Percentiles rank a stretch among this genome's conserved stretches.
phyloP scores from a whole-genome alignment of 2,888 invertebrate genomes.

The Dermolepida albohirtum region DNA sequence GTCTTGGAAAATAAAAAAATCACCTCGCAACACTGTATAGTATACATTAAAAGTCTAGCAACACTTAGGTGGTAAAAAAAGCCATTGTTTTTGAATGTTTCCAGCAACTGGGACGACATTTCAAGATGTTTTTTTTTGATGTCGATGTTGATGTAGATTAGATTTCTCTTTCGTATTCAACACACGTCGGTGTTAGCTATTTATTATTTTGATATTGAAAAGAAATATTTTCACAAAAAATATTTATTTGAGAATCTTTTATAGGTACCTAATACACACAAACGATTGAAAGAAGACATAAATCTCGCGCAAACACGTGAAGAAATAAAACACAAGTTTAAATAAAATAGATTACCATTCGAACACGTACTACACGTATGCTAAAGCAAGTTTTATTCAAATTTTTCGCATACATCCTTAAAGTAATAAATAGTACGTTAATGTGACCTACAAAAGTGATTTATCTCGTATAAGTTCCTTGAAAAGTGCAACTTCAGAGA shows the following conservation, averaged over 20 bases:
- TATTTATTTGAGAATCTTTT: no score
- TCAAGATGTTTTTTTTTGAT: no score
- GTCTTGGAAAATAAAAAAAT: no score
- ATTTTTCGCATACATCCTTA: conserved; percentile 33
- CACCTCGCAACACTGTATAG: no score
- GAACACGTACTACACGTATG: no score
- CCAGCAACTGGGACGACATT: no score
- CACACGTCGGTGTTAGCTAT: no score
- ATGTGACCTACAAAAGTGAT: conserved; percentile 40
- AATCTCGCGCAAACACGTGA: conserved; percentile 36
- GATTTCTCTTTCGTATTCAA: no score
- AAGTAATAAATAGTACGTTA: conserved; percentile 38
- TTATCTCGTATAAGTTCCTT: conserved; percentile 33
- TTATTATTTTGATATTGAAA: conserved; percentile 41
- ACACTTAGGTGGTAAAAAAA: no score
- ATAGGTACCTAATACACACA: conserved; percentile 1
- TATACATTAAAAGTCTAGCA: no score
- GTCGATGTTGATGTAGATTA: no score
- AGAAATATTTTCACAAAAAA: background rate
- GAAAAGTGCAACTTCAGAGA: conserved; percentile 31
- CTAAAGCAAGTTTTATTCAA: conserved; percentile 39
- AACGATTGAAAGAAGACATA: conserved; percentile 17
- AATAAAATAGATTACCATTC: conserved; percentile 36
- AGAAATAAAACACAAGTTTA: conserved; percentile 21
- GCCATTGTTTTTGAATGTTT: no score